phyloP scores from a whole-genome alignment of 2,113 vertebrate genomes.

The Picathartes gymnocephalus region DNA sequence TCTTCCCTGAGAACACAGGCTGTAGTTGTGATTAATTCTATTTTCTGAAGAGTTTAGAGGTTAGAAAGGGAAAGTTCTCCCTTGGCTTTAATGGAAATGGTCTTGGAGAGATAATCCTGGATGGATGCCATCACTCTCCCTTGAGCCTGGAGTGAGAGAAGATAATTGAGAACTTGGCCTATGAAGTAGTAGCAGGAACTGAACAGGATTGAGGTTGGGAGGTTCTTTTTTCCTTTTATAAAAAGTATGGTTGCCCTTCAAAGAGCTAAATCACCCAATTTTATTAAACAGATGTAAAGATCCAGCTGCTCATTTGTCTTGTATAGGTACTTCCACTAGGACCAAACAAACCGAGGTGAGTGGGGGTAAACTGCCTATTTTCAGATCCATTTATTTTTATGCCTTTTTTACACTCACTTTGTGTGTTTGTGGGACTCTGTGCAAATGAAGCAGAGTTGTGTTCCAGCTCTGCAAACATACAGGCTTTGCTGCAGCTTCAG shows the following conservation, averaged over 20 bases:
- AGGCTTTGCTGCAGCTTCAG: neutral
- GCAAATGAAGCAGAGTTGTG: neutral
- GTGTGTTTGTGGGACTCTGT: neutral
- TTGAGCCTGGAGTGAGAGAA: neutral
- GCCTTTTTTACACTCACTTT: neutral
- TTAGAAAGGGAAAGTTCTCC: neutral
- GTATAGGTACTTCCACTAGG: neutral
- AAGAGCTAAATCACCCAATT: neutral
- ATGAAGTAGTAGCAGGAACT: neutral
- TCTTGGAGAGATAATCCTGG: neutral
- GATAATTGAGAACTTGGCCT: neutral
- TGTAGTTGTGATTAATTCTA: neutral
- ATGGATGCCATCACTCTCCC: rapidly evolving
- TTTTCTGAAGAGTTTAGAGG: neutral
- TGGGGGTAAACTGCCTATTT: neutral
- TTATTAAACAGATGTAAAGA: neutral
- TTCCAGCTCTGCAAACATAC: neutral
- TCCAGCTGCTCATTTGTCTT: neutral
- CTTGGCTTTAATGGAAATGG: neutral
- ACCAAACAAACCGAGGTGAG: neutral
- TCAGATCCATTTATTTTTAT: neutral
- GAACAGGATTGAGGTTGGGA: neutral
- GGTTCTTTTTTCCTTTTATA: neutral
- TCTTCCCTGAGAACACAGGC: neutral
- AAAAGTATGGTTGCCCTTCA: neutral